These are phyloP conservation scores for Gerris lacustris DNA, from an alignment of 2,888 invertebrate genomes.

Conservation along the genomic window DNA sequence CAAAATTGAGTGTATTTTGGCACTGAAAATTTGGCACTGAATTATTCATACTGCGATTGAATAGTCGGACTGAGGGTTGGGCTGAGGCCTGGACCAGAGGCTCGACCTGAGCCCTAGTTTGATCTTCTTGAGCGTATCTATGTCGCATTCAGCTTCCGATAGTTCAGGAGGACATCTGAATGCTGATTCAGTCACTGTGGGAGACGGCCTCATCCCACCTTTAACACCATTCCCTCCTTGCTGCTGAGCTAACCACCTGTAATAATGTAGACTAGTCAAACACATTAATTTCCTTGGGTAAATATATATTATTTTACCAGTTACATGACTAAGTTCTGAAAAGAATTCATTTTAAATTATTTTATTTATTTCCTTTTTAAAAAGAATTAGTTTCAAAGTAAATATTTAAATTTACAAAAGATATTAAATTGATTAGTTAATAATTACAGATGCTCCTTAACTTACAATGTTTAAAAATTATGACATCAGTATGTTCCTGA, in stretches of 20 bases:
- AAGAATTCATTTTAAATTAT: neutral
- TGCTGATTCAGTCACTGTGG: conserved; percentile 42
- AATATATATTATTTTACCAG: neutral
- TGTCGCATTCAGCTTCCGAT: conserved; percentile 59
- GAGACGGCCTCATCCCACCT: conserved; percentile 48
- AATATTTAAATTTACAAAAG: too few relatives aligned
- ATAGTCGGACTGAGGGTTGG: conserved; percentile 54
- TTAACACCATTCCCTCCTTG: conserved; percentile 31
- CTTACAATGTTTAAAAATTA: too few relatives aligned
- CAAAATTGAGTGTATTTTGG: too few relatives aligned
- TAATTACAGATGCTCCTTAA: too few relatives aligned
- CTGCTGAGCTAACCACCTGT: conserved; percentile 28
- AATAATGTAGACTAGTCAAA: neutral
- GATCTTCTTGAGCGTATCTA: conserved; percentile 58
- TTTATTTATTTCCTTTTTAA: too few relatives aligned
- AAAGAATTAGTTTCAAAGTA: too few relatives aligned
- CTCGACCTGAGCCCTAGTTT: conserved; percentile 57
- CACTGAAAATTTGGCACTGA: too few relatives aligned
- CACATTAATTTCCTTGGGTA: neutral
- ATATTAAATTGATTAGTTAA: too few relatives aligned
- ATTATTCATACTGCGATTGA: conserved; percentile 55
- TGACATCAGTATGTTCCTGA: too few relatives aligned
- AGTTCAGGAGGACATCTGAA: conserved; percentile 43
- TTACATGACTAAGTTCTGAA: conserved; percentile 15
- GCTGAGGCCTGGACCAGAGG: conserved; percentile 48